Conservation (phyloP, 2,888 invertebrate species). For the Cataglyphis cursor region DNA sequence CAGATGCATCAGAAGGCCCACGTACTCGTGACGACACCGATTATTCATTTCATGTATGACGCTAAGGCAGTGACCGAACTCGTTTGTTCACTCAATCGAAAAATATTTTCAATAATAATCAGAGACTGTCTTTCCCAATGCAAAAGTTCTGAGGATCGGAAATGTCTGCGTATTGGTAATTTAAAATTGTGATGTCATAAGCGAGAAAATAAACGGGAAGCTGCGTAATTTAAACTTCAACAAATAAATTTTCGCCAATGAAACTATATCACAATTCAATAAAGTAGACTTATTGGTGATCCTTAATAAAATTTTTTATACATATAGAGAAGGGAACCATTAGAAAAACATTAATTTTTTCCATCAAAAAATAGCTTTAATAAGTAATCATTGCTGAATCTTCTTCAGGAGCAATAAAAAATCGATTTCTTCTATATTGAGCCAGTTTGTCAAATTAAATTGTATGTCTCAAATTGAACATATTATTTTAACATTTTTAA, state of each 20-base stretch:
- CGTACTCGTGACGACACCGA: conserved; percentile 74
- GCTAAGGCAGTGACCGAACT: conserved; percentile 65
- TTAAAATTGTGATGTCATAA: neutral
- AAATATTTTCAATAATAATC: conserved; percentile 27
- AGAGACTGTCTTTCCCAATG: neutral
- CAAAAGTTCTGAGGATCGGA: conserved; percentile 7
- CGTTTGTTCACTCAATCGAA: conserved; percentile 53
- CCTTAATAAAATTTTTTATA: conserved; percentile 3
- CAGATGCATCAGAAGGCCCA: conserved; percentile 72
- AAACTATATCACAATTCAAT: conserved; percentile 10
- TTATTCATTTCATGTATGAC: conserved; percentile 68
- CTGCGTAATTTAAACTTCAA: neutral
- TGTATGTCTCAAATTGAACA: neutral
- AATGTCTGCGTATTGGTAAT: neutral
- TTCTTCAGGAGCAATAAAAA: neutral
- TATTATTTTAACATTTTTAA: conserved; percentile 13
- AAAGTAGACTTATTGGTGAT: neutral
- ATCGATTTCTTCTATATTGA: neutral
- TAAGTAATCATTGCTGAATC: neutral
- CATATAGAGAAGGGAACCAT: neutral
- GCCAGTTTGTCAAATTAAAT: neutral
- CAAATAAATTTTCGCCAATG: neutral
- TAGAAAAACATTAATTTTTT: neutral
- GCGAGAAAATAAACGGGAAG: neutral
- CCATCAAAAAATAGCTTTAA: neutral